phyloP scores from a whole-genome alignment of 2,113 vertebrate genomes.

The Polypterus senegalus region DNA sequence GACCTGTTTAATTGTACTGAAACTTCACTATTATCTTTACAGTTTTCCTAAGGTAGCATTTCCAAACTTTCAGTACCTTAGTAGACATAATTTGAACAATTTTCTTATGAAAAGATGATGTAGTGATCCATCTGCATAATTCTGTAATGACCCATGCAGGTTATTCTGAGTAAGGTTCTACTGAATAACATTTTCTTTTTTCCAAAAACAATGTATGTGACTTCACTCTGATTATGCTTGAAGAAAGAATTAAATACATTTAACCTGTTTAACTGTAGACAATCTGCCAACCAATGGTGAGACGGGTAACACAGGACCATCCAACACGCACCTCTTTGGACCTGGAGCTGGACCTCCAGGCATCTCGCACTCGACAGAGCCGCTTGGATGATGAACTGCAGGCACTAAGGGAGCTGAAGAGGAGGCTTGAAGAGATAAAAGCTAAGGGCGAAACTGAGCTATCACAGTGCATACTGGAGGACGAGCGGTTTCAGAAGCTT shows the following conservation, averaged over 20 bases:
- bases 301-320: constrained; percentile 33
- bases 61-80: too few species aligned
- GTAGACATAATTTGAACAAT: too few species aligned
- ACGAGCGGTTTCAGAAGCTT: constrained; percentile 60
- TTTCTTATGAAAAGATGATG: too few species aligned
- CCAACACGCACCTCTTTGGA: constrained; percentile 60
- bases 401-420: constrained; percentile 49
- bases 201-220: background rate
- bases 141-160: too few species aligned
- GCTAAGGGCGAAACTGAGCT: constrained; percentile 49
- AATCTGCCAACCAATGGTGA: constrained; percentile 41
- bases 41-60: too few species aligned
- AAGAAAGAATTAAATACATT: too few species aligned
- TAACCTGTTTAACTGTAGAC: constrained; percentile 27
- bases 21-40: too few species aligned
- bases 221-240: too few species aligned
- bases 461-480: constrained; percentile 47
- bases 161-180: too few species aligned
- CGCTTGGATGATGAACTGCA: constrained; percentile 64
- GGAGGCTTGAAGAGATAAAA: constrained; percentile 58
- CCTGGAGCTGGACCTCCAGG: constrained; percentile 72
- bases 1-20: too few species aligned
- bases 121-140: too few species aligned
- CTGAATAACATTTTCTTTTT: background rate
- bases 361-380: constrained; percentile 52